Evolutionary conservation across 1,140 invertebrate species (phyloP).

Genomic region (Trialeurodes vaporariorum): DNA sequence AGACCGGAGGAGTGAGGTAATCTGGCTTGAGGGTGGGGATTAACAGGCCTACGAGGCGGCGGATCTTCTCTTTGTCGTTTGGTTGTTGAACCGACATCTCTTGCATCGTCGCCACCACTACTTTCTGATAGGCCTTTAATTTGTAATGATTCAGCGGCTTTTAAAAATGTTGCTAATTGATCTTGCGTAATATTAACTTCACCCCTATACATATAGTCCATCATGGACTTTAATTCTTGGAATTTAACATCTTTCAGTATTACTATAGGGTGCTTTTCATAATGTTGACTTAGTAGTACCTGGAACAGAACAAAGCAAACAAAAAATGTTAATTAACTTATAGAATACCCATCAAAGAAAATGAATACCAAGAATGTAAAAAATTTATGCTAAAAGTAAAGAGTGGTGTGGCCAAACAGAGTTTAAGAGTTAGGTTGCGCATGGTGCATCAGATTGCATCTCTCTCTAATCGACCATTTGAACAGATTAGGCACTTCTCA

Average conservation of each 20-base stretch:
- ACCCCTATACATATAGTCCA: constrained; percentile 90
- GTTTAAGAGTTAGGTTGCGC: too few relatives aligned
- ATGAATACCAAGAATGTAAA: too few relatives aligned
- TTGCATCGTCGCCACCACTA: constrained; percentile 20
- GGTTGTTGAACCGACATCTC: constrained; percentile 18
- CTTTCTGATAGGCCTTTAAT: constrained; percentile 85
- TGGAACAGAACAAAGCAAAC: constrained; percentile 38
- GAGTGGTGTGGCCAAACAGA: too few relatives aligned
- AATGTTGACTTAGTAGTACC: constrained; percentile 70
- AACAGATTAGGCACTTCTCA: too few relatives aligned
- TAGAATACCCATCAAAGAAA: too few relatives aligned
- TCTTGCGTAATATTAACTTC: constrained; percentile 91
- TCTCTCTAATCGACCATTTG: too few relatives aligned
- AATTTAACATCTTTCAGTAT: constrained; percentile 85
- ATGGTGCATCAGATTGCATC: too few relatives aligned
- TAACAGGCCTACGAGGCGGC: constrained; percentile 13
- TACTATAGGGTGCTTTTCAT: constrained; percentile 81
- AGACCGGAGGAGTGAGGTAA: constrained; percentile 13
- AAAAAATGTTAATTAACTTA: too few relatives aligned
- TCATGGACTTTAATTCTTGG: constrained; percentile 79
- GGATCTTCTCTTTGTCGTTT: constrained; percentile 10
- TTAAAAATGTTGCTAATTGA: constrained; percentile 75
- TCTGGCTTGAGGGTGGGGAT: constrained; percentile 11
- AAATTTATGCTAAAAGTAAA: too few relatives aligned
- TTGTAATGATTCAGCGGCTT: constrained; percentile 80